These are phyloP conservation scores for Scrobipalpa atriplicella DNA, from an alignment of 2,888 invertebrate species.

Conservation along the genomic window DNA sequence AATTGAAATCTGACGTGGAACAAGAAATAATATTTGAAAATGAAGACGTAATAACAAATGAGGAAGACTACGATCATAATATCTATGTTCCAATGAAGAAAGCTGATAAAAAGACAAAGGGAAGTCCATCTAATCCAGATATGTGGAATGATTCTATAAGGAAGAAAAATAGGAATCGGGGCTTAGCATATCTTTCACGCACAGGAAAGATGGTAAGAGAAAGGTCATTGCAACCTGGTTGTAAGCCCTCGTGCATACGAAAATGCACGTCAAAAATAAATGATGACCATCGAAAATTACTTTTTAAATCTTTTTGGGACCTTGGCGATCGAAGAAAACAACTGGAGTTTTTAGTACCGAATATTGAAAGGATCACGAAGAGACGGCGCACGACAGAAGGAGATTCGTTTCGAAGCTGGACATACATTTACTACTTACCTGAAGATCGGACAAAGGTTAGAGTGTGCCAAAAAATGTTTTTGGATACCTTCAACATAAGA, in stretches of 20 bases:
- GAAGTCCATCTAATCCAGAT: too few relatives aligned
- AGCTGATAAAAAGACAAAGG: too few relatives aligned
- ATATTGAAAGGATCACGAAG: neutral
- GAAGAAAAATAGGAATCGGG: neutral
- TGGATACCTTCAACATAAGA: conserved; percentile 8
- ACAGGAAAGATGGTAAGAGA: neutral
- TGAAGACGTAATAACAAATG: too few relatives aligned
- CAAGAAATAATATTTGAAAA: too few relatives aligned
- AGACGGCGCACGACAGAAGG: neutral
- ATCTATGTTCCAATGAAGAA: too few relatives aligned
- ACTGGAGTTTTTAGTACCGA: neutral
- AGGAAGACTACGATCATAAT: too few relatives aligned
- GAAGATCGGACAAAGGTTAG: neutral
- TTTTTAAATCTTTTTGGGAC: conserved; percentile 4
- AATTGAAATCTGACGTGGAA: too few relatives aligned
- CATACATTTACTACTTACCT: neutral
- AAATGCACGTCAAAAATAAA: neutral
- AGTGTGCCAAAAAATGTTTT: conserved; percentile 14
- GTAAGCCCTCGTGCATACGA: neutral
- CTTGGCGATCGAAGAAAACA: conserved; percentile 3
- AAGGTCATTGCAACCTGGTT: neutral
- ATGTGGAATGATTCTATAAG: neutral
- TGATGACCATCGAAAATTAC: neutral
- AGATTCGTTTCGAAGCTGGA: neutral
- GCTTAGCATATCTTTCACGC: neutral